Evolutionary conservation across 2,888 invertebrate genomes (phyloP).

Genomic region (Cheilosia vulpina): DNA sequence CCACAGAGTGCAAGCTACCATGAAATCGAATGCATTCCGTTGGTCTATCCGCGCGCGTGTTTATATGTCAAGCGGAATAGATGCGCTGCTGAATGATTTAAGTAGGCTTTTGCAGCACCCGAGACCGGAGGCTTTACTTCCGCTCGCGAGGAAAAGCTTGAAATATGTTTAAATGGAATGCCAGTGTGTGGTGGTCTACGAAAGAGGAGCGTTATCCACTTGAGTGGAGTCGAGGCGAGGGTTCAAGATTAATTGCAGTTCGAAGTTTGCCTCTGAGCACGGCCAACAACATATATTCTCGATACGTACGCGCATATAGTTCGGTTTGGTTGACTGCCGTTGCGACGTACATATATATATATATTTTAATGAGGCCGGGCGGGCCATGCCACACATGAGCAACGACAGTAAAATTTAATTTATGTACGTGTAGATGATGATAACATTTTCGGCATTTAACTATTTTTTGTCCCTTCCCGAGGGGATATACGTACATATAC

Average conservation of each 20-base stretch:
- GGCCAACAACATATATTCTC: constrained; percentile 7
- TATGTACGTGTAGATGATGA: constrained; percentile 7
- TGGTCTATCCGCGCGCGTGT: neutral
- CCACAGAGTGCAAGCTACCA: constrained; percentile 21
- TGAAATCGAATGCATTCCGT: constrained; percentile 50
- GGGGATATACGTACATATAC: neutral
- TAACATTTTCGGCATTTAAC: constrained; percentile 10
- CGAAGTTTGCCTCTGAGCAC: constrained; percentile 37
- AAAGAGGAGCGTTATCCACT: constrained; percentile 39
- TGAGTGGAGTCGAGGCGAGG: constrained; percentile 58
- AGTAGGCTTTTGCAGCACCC: constrained; percentile 26
- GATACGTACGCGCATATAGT: neutral
- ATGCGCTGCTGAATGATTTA: constrained; percentile 43
- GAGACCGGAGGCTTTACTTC: constrained; percentile 18
- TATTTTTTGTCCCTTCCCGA: neutral
- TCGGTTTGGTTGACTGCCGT: neutral
- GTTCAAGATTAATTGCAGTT: constrained; percentile 64
- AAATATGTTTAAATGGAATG: constrained; percentile 35
- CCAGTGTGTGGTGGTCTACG: neutral
- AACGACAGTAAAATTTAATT: constrained; percentile 30
- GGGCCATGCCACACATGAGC: constrained; percentile 20
- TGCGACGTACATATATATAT: neutral
- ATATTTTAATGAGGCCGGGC: constrained; percentile 29
- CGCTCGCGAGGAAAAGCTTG: neutral
- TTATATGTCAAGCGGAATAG: constrained; percentile 49